Evolutionary conservation across 2,888 invertebrate species (phyloP).

Genomic region (Charanyca ferruginea): DNA sequence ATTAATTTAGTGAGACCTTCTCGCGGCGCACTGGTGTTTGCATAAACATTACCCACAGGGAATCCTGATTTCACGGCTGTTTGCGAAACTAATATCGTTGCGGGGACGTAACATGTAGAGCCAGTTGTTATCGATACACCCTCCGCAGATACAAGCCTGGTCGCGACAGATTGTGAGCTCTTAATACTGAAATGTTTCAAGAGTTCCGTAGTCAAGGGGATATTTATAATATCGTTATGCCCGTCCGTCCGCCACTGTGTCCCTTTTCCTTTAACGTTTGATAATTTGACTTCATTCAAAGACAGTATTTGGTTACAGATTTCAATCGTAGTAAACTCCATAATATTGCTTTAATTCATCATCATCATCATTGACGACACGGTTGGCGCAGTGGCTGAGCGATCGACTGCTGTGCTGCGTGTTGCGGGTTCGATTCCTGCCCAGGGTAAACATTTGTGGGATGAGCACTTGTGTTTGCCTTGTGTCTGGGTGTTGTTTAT

Average conservation of each 20-base stretch:
- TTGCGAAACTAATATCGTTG: constrained; percentile 48
- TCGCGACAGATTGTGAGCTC: constrained; percentile 31
- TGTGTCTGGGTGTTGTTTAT: too few relatives aligned
- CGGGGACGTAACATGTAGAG: constrained; percentile 27
- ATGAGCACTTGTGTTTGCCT: too few relatives aligned
- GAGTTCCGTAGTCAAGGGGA: constrained; percentile 7
- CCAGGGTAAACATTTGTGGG: too few relatives aligned
- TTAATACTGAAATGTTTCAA: constrained; percentile 13
- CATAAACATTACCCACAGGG: constrained; percentile 42
- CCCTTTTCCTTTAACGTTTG: constrained; percentile 32
- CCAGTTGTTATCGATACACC: constrained; percentile 39
- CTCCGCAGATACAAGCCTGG: constrained; percentile 18
- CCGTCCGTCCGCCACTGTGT: neutral
- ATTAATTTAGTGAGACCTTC: constrained; percentile 55
- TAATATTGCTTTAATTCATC: too few relatives aligned
- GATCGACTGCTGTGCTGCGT: too few relatives aligned
- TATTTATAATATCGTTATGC: constrained; percentile 35
- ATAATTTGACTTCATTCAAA: neutral
- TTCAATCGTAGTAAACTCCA: neutral
- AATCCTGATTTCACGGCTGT: constrained; percentile 35
- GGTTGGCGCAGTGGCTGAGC: too few relatives aligned
- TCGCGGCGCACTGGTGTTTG: constrained; percentile 38
- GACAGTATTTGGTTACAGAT: neutral
- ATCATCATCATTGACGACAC: too few relatives aligned
- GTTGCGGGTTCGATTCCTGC: too few relatives aligned